Base-by-base conservation (phyloP, 35 echinoderm and acorn worm species). In the Acanthaster planci region DNA sequence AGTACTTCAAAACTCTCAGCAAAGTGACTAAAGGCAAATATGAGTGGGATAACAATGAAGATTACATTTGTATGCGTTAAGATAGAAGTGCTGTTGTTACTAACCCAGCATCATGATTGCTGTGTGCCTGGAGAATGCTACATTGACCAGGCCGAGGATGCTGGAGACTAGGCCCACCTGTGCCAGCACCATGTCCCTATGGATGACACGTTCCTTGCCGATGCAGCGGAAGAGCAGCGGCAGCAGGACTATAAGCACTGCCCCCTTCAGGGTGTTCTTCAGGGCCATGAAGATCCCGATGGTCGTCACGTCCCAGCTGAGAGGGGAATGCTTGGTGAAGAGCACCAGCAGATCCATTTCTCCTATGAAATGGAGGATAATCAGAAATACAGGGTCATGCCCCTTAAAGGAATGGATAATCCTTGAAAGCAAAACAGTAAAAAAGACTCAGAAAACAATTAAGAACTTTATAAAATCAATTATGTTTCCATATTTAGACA, bases 271-370 rank as follows among this genome's bases (percentile, higher is more conserved):
- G 21, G 56, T 60, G 86, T 88, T 93, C 78, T 79, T 64, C 2
- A 93, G 68, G 18, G 92, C 92, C 17, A 89, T 51, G 78, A 89
- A 93, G 3, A 89, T 39, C 7, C 81, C 92, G 2, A 86, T 36
- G 7, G 82, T 85, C 22, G 82, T 80, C 19, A 86, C 32, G 19
- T 86, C 51, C 92, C 92, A 93, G 57, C 81, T 88, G 1, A 93
- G 86, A n/a, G 92, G 92, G 14, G 80, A 84, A 59, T 93, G 92
- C 52, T 93, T 88, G 76, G 92, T 89, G 53, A 82, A 93, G 44
- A 93, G 40, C 8, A 93, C 87, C 6, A 82, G 88, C 76, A 93
- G 55, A 55, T 93, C 92, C 80, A 93, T 85, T 55, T 93, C 86
- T 56, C 81, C 81, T 83, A 34, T 14, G 59, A 55, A 85, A 39